phyloP scores from a whole-genome alignment of 2,113 vertebrate species.

The Colistium nudipinnis region DNA sequence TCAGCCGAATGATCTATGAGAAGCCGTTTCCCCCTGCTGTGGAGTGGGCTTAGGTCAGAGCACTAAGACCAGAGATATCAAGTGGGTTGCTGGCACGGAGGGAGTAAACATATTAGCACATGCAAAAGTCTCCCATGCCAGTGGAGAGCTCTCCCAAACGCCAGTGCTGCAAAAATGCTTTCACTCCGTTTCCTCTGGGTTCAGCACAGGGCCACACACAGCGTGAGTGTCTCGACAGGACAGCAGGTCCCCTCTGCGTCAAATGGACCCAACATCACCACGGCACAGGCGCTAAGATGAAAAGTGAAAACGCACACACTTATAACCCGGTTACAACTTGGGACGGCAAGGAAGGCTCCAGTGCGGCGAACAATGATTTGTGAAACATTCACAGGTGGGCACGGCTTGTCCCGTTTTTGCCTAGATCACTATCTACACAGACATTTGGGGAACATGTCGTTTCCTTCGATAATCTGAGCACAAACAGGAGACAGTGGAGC shows the following conservation, averaged over 20 bases:
- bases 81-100: slow-evolving; percentile 53
- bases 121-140: slow-evolving; percentile 37
- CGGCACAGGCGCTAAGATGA: not conserved
- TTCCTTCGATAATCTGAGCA: slow-evolving; percentile 17
- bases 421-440: slow-evolving; percentile 12
- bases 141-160: slow-evolving; percentile 30
- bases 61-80: slow-evolving; percentile 55
- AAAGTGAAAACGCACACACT: slow-evolving; percentile 9
- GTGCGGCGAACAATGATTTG: not conserved
- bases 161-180: slow-evolving; percentile 37
- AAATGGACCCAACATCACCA: slow-evolving; percentile 3
- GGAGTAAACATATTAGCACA: slow-evolving; percentile 65
- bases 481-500: not conserved
- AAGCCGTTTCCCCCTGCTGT: slow-evolving; percentile 26
- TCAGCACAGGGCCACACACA: slow-evolving; percentile 43
- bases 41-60: slow-evolving; percentile 38
- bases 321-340: not conserved
- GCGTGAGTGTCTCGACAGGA: slow-evolving; percentile 16
- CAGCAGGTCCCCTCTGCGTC: slow-evolving; percentile 20
- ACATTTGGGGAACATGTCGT: slow-evolving; percentile 4
- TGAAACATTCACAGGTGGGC: not conserved
- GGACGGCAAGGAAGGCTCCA: not conserved
- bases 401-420: not conserved
- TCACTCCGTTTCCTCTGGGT: slow-evolving; percentile 23
- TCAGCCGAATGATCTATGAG: slow-evolving; percentile 5